Evolutionary conservation across 1,140 invertebrate genomes (phyloP), one percentile per base, ranked within the genome.

Genomic region (Physella acuta): DNA sequence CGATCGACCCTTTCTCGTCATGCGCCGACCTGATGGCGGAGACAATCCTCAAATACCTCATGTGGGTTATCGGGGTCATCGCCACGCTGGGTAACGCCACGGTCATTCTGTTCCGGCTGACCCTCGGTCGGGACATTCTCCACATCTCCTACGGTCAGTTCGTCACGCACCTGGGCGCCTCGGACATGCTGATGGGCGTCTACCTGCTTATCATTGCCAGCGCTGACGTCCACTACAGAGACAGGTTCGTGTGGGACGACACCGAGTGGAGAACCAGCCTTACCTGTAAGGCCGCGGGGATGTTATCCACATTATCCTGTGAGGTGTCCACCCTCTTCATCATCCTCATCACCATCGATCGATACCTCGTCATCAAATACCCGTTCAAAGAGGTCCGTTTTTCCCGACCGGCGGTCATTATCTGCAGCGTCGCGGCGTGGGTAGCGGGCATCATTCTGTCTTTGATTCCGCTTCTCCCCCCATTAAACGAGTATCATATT

Each of bases 121-220:
- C 51, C 33, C 34, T 28, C 4, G 16, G 55, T 55, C 26, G 55
- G 34, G 30, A 0, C 26, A 33, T 61, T 52, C 36, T 31, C 5
- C 30, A 44, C 20, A 60, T 51, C 14, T 59, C 49, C 14, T 72
- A 72, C 36, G 70, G 72, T 0, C 37, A 70, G 3, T 76, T 79
- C 24, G 68, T 79, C 3, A 68, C 73, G 4, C 78, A 77, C 68
- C 66, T 82, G 5, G 67, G 71, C 28, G 14, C 76, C 16, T 72
- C 79, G 24, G 78, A 82, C 51, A 68, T 81, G 24, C 30, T 79
- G n/a, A 82, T 81, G 80, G 80, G 80, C 1, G 49, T 81, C 5
- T 81, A 82, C 65, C 51, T 82, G 26, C 36, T 75, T 11, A 74
- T 80, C 11, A 78, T 82, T 37, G 79, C 74, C 5, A 31, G 70